Percentiles rank a stretch among this genome's conserved stretches.
Evolutionary conservation across 2,888 invertebrate species (phyloP).

Genomic region (Drosophila mercatorum): DNA sequence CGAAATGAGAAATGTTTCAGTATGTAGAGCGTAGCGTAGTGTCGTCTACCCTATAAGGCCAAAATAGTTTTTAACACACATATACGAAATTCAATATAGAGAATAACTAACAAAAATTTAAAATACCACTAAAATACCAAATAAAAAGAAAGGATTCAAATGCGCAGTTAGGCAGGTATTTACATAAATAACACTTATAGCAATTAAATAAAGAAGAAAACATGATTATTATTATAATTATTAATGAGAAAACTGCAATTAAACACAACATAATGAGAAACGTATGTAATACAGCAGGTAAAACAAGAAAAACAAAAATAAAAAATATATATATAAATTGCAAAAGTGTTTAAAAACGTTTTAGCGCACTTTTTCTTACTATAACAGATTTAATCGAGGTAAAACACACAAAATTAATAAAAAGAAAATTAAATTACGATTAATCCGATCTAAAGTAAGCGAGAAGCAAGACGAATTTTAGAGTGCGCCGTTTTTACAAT

Average conservation of each 20-base stretch:
- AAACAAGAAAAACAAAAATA: neutral
- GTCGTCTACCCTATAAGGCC: constrained; percentile 65
- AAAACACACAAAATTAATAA: constrained; percentile 12
- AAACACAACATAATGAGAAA: constrained; percentile 19
- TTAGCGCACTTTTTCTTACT: constrained; percentile 71
- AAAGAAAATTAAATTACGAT: constrained; percentile 16
- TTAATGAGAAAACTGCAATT: constrained; percentile 59
- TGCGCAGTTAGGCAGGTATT: constrained; percentile 64
- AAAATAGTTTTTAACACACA: constrained; percentile 70
- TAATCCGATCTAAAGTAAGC: constrained; percentile 38
- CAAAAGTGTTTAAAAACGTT: constrained; percentile 55
- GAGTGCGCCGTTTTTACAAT: constrained; percentile 54
- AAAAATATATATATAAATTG: constrained; percentile 11
- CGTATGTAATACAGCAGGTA: constrained; percentile 40
- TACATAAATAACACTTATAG: constrained; percentile 59
- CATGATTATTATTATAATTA: constrained; percentile 41
- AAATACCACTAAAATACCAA: constrained; percentile 41
- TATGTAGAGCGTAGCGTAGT: constrained; percentile 56
- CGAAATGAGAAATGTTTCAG: constrained; percentile 41
- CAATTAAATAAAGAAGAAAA: constrained; percentile 44
- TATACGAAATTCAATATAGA: constrained; percentile 54
- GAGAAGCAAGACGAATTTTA: constrained; percentile 52
- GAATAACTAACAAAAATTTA: constrained; percentile 19
- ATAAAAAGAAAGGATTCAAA: constrained; percentile 24
- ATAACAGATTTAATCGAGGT: constrained; percentile 51